Base-by-base conservation (phyloP, 2,888 invertebrate species). In the Electrophaes corylata region DNA sequence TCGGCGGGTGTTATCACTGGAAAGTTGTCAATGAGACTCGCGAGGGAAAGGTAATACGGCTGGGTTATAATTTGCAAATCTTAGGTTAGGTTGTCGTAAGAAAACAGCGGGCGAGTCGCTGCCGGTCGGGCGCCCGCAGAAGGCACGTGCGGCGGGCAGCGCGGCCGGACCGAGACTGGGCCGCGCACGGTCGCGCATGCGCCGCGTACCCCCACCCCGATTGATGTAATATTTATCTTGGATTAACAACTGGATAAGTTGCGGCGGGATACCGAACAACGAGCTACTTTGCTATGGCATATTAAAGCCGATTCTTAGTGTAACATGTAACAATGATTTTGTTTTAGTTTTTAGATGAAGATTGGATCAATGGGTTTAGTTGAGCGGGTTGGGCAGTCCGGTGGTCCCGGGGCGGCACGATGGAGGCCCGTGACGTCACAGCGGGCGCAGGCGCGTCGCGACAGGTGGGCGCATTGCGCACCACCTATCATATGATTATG, bases 171-270 rank as follows among this genome's bases (percentile, higher is more conserved):
- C 88, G 86, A 83, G 88, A 91, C 91, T 90, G 89, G 80, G 83
- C 86, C 73, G 78, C 66, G 68, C 56, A 62, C 65, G 58, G 41
- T 70, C 67, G 71, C 73, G 59, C 63, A 66, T 83, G 84, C 76
- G 67, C 64, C 60, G 62, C 60, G 45, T 62, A 70, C 35, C 45
- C 49, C 71, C 60, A 63, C 66, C 79, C 86, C 88, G 83, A 89
- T 91, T 89, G 89, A 91, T 90, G 87, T 88, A 89, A 91, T 91
- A 91, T 90, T 89, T 89, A 90, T 91, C 89, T 91, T 86, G 89
- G 86, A 89, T 89, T 90, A 91, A 86, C 83, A 86, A 84, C 84
- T 85, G 84, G 87, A 87, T 86, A 86, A 86, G 84, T 77, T 81
- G 80, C 76, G 71, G 73, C 23, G 12, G 23, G 23, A 12, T 75